A percentile compares a stretch with the other conserved stretches of the same genome.
These are phyloP conservation scores for Schizothorax lantsangensis DNA, from an alignment of 2,797 vertebrate species.

Conservation along the genomic window DNA sequence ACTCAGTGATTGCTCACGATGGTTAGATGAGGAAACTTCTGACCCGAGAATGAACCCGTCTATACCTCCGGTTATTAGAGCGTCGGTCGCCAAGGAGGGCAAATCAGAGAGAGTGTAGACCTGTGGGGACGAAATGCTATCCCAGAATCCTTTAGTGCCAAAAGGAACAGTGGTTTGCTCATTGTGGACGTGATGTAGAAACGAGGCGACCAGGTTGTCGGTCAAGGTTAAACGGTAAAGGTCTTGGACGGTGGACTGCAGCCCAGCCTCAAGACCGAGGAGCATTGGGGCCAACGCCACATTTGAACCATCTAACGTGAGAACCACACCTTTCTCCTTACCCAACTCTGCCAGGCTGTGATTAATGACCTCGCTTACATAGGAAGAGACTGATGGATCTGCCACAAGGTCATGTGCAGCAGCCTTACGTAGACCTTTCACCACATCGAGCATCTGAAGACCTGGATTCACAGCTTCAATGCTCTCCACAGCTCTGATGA, in stretches of 20 bases:
- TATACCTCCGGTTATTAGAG: slow-evolving; percentile 85
- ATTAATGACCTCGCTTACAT: slow-evolving; percentile 63
- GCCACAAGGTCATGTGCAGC: slow-evolving; percentile 44
- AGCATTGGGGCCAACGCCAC: slow-evolving; percentile 83
- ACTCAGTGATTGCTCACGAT: slow-evolving; percentile 67
- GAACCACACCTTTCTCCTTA: slow-evolving; percentile 79
- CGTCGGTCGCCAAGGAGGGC: slow-evolving; percentile 71
- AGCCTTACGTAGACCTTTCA: slow-evolving; percentile 64
- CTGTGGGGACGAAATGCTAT: slow-evolving; percentile 73
- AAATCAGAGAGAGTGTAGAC: slow-evolving; percentile 78
- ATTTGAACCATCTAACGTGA: slow-evolving; percentile 86
- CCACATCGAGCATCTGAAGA: slow-evolving; percentile 47
- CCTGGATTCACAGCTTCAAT: slow-evolving; percentile 66
- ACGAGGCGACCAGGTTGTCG: slow-evolving; percentile 69
- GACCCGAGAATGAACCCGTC: slow-evolving; percentile 83
- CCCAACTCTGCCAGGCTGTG: slow-evolving; percentile 59
- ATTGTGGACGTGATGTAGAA: slow-evolving; percentile 63
- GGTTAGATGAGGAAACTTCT: slow-evolving; percentile 58
- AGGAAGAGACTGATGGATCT: slow-evolving; percentile 60
- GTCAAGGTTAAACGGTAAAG: slow-evolving; percentile 76
- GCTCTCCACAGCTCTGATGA: slow-evolving; percentile 74
- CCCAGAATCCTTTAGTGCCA: slow-evolving; percentile 86
- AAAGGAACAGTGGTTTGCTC: slow-evolving; percentile 42
- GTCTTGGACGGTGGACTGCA: slow-evolving; percentile 61
- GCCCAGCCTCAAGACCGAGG: slow-evolving; percentile 79